A percentile compares a stretch with the other conserved stretches of the same genome.
These are phyloP conservation scores for Drosophila parthenogenetica DNA, from an alignment of 2,888 invertebrate species.

Conservation along the genomic window DNA sequence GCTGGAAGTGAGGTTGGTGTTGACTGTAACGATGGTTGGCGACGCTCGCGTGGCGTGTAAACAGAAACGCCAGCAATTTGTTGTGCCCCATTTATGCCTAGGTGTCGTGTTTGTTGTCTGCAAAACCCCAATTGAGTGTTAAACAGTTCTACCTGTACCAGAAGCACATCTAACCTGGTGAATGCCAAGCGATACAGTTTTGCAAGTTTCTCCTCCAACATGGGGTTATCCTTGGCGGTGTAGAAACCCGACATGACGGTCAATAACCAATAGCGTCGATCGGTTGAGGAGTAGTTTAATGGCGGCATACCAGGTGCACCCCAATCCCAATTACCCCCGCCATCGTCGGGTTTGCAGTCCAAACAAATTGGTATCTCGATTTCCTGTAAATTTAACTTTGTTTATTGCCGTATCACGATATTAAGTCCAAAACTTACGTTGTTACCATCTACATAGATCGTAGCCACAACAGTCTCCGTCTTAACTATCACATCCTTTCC, in stretches of 20 bases:
- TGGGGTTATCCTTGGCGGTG: constrained; percentile 87
- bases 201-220: constrained; percentile 91
- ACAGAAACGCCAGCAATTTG: constrained; percentile 74
- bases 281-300: constrained; percentile 85
- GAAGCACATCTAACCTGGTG: constrained; percentile 87
- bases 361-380: constrained; percentile 84
- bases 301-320: constrained; percentile 77
- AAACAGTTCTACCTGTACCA: background rate
- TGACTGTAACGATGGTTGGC: constrained; percentile 41
- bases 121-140: constrained; percentile 28
- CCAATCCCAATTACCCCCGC: constrained; percentile 79
- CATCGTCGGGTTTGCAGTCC: constrained; percentile 82
- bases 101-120: constrained; percentile 92
- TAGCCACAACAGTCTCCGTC: constrained; percentile 89
- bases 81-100: constrained; percentile 87
- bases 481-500: constrained; percentile 87
- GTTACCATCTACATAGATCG: constrained; percentile 88
- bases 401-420: background rate
- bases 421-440: constrained; percentile 71
- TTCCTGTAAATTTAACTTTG: constrained; percentile 63
- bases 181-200: constrained; percentile 93
- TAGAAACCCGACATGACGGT: constrained; percentile 89
- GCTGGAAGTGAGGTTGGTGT: background rate
- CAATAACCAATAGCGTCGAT: constrained; percentile 92
- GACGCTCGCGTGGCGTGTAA: constrained; percentile 66